Base-by-base conservation (phyloP, 2,113 vertebrate genomes). In the Lethenteron camtschaticum region DNA sequence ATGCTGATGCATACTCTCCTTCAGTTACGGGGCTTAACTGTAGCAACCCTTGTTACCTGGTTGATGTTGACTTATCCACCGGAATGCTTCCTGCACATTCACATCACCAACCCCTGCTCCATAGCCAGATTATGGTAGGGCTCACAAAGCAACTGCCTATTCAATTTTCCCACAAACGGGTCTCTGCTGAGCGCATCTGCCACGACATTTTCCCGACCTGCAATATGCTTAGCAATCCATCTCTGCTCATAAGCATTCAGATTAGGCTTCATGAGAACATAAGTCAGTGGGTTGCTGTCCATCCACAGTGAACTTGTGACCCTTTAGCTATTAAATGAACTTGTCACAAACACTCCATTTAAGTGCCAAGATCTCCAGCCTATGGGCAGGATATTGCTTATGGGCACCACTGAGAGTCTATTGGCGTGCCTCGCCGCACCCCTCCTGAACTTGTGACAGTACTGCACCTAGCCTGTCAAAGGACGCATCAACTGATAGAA, bases 401-500 rank as follows among this genome's bases (percentile, higher is more conserved):
- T 68, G 59, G 9, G 59, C 60, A 1, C 9, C n/a, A 3, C 56
- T 20, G 3, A 20, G 11, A 8, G 55, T 56, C 13, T 66, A 68
- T 16, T 68, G 55, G 11, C 12, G 5, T 12, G 66, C 55, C 11
- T 68, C 69, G 4, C 16, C 11, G 20, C 69, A 20, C 2, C 71
- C 68, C 9, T 11, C 13, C 3, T 12, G 71, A 11, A 56, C 12
- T 12, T 68, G 70, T 8, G 14, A 68, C 3, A 68, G 16, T 3
- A 68, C 70, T 11, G 10, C 55, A 7, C 70, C 60, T 10, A 71
- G 59, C 3, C 59, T n/a, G 10, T 71, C n/a, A 2, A 71, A 9
- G 9, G 55, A 68, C 9, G 59, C 60, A 68, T 71, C 70, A 18
- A 71, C 10, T 9, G 70, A 71, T 13, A 71, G 24, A 7, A 71